These are phyloP conservation scores for Dipus sagitta DNA, from an alignment of 2,797 vertebrate species.

Conservation along the genomic window DNA sequence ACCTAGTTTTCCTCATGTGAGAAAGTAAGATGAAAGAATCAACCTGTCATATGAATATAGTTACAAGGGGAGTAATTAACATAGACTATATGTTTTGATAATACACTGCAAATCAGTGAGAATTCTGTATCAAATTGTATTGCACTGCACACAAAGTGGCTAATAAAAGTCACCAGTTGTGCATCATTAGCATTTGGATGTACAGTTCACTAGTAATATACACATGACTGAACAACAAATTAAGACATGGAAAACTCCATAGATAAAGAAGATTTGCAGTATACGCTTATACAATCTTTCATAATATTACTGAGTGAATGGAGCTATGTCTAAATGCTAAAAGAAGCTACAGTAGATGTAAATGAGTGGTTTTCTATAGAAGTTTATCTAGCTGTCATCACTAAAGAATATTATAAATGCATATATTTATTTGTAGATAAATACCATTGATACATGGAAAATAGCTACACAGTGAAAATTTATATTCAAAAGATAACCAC, in stretches of 20 bases:
- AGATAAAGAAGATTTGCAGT: not conserved
- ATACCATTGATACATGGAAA: not conserved
- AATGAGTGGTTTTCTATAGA: not conserved
- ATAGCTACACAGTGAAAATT: not conserved
- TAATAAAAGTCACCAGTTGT: conserved; percentile 18
- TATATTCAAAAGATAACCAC: not conserved
- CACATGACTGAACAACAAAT: not conserved
- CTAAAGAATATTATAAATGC: not conserved
- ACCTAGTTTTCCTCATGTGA: not conserved
- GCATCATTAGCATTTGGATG: conserved; percentile 12
- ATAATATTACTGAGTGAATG: not conserved
- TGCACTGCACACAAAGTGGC: not conserved
- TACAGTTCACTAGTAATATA: not conserved
- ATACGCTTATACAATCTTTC: not conserved
- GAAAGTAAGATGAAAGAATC: not conserved
- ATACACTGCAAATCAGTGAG: not conserved
- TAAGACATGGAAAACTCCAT: not conserved
- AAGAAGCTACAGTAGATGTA: not conserved
- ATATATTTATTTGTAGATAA: not conserved
- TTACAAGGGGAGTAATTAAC: not conserved
- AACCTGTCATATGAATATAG: conserved; percentile 29
- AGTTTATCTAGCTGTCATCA: not conserved
- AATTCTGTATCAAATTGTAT: not conserved
- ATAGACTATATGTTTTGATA: not conserved
- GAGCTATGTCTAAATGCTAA: not conserved